Percentiles rank a stretch among this genome's conserved stretches.
These are phyloP conservation scores for Craseonycteris thonglongyai DNA, from an alignment of 2,113 vertebrate species.

Conservation along the genomic window DNA sequence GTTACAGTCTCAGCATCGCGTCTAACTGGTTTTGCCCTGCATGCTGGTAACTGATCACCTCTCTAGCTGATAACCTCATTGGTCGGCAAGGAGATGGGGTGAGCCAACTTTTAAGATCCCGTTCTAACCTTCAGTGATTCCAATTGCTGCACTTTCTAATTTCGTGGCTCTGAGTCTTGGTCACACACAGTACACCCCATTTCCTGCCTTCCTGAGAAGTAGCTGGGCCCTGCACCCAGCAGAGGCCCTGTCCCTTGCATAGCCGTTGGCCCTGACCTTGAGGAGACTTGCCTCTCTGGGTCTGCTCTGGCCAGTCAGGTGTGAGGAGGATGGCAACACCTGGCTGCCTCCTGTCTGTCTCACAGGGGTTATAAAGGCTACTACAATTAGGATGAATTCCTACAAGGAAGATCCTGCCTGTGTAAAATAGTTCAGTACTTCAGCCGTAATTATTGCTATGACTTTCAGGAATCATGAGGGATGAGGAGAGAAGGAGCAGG, in stretches of 20 bases:
- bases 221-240: neutral
- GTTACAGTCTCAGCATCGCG: neutral
- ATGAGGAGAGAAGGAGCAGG: neutral
- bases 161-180: neutral
- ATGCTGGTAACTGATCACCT: neutral
- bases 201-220: conserved; percentile 14
- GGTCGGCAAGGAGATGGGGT: neutral
- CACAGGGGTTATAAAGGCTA: conserved; percentile 1
- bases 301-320: neutral
- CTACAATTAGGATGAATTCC: neutral
- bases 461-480: neutral
- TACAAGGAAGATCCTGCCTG: conserved; percentile 1
- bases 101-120: neutral
- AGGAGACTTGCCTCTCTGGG: neutral
- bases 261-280: conserved; percentile 26
- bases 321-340: neutral
- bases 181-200: neutral
- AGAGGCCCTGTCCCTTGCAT: neutral
- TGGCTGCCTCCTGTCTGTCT: conserved; percentile 27
- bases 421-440: neutral
- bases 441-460: neutral
- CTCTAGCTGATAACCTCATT: neutral
- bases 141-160: neutral
- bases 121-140: neutral
- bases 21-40: neutral